phyloP scores from a whole-genome alignment of 2,113 vertebrate genomes.

The Gobius niger region DNA sequence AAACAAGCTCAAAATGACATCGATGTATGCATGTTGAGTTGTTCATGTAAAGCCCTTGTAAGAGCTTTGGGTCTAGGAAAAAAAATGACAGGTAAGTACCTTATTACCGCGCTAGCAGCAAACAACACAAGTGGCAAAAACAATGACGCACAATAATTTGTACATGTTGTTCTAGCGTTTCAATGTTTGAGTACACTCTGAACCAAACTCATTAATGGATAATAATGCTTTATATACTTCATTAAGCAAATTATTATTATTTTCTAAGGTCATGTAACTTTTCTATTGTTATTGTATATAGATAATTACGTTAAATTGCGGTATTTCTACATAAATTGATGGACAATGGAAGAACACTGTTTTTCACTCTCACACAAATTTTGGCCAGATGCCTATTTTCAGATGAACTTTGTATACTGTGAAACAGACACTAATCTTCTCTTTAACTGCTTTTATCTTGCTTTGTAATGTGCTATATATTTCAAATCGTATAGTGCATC shows the following conservation, averaged over 20 bases:
- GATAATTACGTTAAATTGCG: neutral
- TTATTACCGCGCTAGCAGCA: neutral
- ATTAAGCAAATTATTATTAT: neutral
- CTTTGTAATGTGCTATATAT: conserved; percentile 30
- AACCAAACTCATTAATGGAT: neutral
- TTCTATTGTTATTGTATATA: neutral
- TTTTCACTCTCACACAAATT: neutral
- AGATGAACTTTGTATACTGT: neutral
- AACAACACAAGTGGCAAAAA: neutral
- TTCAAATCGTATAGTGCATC: conserved; percentile 23
- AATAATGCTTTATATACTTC: neutral
- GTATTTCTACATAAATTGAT: neutral
- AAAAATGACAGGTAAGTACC: no score
- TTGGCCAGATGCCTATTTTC: no score
- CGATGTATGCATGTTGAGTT: neutral
- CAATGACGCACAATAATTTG: conserved; percentile 15
- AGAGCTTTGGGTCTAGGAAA: neutral
- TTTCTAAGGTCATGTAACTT: neutral
- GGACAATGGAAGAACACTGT: neutral
- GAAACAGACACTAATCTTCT: no score
- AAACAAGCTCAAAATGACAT: no score
- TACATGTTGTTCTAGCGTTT: neutral
- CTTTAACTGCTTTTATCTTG: neutral
- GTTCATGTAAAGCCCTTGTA: neutral
- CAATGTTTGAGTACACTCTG: neutral